These are phyloP conservation scores for Caiman crocodilus DNA, from an alignment of 2,797 vertebrate species.

Conservation along the genomic window DNA sequence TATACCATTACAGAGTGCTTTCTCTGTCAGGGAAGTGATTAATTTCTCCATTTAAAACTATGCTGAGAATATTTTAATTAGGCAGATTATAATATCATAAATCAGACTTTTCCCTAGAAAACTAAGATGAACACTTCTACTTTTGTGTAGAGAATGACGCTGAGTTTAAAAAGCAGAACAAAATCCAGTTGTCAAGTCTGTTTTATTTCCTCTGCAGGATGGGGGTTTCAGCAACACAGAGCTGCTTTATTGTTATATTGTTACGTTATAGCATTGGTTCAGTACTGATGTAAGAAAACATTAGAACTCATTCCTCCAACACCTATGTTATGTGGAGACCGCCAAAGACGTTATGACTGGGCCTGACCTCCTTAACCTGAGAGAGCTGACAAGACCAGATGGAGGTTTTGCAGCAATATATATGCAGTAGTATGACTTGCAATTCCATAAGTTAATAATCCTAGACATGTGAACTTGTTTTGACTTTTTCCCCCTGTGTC, in stretches of 20 bases:
- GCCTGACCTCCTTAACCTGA: not conserved
- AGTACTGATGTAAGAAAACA: not conserved
- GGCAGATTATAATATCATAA: accelerated
- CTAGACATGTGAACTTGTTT: not conserved
- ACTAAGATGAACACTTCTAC: accelerated
- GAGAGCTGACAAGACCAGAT: not conserved
- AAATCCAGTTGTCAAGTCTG: not conserved
- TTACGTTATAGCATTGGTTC: not conserved
- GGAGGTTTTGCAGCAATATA: not conserved
- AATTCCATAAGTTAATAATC: not conserved
- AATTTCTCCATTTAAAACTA: not conserved
- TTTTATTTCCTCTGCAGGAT: not conserved
- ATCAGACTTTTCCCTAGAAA: not conserved
- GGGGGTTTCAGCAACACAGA: not conserved
- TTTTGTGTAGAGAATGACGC: not conserved
- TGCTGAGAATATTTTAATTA: not conserved
- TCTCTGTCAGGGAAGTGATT: accelerated
- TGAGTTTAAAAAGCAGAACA: not conserved
- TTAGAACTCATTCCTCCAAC: not conserved
- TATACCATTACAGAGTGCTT: not conserved
- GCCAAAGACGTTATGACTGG: not conserved
- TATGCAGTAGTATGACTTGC: not conserved
- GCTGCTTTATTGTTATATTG: not conserved
- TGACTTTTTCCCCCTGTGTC: not conserved
- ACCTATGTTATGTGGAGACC: not conserved